Percentiles rank a stretch among this genome's conserved stretches.
Evolutionary conservation across 2,113 vertebrate species (phyloP).

Genomic region (Sylvia atricapilla): DNA sequence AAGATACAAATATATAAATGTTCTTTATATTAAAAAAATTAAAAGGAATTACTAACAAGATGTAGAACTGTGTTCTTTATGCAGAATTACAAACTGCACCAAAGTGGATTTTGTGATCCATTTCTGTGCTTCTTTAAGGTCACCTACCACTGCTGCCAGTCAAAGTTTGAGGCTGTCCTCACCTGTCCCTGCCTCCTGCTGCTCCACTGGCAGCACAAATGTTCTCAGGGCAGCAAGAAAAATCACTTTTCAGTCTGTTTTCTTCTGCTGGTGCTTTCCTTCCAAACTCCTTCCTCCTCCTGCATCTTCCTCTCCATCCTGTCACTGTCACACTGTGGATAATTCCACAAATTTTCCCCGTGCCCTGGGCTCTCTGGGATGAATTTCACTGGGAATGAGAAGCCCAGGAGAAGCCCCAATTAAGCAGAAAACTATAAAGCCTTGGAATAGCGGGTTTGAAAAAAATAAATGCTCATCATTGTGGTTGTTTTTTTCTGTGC

Average conservation of each 20-base stretch:
- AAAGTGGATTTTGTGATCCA: not conserved
- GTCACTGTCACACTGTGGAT: fast-evolving
- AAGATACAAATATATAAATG: not conserved
- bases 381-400: not conserved
- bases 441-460: not conserved
- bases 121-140: not conserved
- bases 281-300: not conserved
- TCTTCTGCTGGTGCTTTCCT: not conserved
- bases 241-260: not conserved
- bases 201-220: not conserved
- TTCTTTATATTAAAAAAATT: not conserved
- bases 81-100: not conserved
- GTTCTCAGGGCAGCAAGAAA: not conserved
- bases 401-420: not conserved
- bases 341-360: not conserved
- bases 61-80: not conserved
- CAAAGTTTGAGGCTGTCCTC: not conserved
- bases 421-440: not conserved
- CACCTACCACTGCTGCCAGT: not conserved
- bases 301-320: not conserved
- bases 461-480: not conserved
- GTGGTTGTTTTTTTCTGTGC: not conserved
- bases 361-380: not conserved
- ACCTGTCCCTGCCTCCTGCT: not conserved
- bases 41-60: not conserved